These are phyloP conservation scores for Bergia puertoricense DNA, from an alignment of 92 coral and sea anemone genomes.

Conservation along the genomic window DNA sequence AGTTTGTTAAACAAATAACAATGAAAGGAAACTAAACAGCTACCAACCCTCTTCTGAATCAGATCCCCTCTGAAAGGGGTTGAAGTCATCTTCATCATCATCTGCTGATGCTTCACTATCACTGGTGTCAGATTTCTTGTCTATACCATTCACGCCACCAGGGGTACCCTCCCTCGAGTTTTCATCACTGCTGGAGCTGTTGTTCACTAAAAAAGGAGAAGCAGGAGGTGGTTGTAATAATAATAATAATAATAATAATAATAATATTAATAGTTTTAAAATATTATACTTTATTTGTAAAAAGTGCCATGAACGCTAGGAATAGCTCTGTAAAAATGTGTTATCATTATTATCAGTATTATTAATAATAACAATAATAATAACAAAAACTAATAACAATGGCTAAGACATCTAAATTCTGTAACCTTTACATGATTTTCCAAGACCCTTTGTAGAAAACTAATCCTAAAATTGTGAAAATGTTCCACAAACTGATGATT, in stretches of 20 bases:
- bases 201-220: slow-evolving; percentile 55
- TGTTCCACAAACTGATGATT: too few relatives aligned
- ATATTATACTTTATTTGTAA: not conserved
- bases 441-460: too few relatives aligned
- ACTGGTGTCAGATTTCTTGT: slow-evolving; percentile 36
- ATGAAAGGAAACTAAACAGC: not conserved
- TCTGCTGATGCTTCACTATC: slow-evolving; percentile 61
- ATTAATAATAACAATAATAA: too few relatives aligned
- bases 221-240: too few relatives aligned
- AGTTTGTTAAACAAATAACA: not conserved
- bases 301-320: too few relatives aligned
- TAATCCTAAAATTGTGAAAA: too few relatives aligned
- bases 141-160: slow-evolving; percentile 25
- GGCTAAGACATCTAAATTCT: too few relatives aligned
- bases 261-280: not conserved
- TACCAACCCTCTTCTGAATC: slow-evolving; percentile 67
- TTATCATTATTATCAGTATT: too few relatives aligned
- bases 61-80: slow-evolving; percentile 67
- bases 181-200: slow-evolving; percentile 83
- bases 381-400: too few relatives aligned
- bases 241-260: not conserved
- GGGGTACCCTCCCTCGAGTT: slow-evolving; percentile 14
- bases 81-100: slow-evolving; percentile 82
- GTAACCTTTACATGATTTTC: too few relatives aligned
- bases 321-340: too few relatives aligned